Conservation (phyloP, 2,113 vertebrate species). For the Callorhinus ursinus region DNA sequence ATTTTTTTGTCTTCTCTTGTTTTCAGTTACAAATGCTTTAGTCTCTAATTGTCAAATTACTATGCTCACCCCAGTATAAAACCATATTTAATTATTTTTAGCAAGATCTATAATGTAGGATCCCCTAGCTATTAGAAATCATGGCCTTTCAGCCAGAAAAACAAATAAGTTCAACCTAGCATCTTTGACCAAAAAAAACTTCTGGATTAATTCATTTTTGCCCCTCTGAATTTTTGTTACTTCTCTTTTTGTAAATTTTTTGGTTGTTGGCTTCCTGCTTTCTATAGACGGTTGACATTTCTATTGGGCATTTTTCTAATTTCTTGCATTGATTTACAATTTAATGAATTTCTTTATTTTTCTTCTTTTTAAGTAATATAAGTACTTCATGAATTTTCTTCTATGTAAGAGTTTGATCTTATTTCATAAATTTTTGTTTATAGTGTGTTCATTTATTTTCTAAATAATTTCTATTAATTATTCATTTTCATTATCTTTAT, state of each 20-base stretch:
- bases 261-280: neutral
- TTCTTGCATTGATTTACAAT: neutral
- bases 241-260: neutral
- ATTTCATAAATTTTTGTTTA: slow-evolving; percentile 15
- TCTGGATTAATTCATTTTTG: neutral
- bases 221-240: neutral
- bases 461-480: neutral
- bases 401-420: neutral
- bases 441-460: neutral
- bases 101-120: neutral
- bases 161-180: neutral
- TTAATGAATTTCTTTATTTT: neutral
- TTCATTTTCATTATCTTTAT: neutral
- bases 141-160: neutral
- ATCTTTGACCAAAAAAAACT: neutral
- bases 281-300: neutral
- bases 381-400: neutral
- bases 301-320: neutral
- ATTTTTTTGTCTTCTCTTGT: neutral
- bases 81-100: neutral
- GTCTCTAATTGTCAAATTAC: neutral
- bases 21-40: neutral
- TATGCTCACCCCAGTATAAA: neutral
- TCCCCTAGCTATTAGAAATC: neutral
- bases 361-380: neutral